Evolutionary conservation across 2,113 vertebrate species (phyloP).

Genomic region (Hystrix brachyura): DNA sequence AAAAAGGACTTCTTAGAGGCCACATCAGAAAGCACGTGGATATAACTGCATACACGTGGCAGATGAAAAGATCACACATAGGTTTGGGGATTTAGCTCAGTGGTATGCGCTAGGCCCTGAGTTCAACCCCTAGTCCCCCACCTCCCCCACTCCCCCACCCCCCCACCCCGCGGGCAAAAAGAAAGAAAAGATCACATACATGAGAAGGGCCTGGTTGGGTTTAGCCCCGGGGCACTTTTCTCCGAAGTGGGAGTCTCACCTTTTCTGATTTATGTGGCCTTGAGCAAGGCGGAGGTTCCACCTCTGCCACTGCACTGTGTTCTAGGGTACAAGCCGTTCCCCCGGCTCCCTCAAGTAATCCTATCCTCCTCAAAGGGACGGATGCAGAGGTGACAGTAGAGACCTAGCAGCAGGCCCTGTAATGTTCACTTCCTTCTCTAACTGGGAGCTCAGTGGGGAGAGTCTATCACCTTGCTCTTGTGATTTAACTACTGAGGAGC

Average conservation of each 20-base stretch:
- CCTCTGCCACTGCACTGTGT: neutral
- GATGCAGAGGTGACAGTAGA: neutral
- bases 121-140: too few relatives aligned
- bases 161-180: too few relatives aligned
- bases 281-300: rapidly evolving
- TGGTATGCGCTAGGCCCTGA: too few relatives aligned
- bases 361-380: neutral
- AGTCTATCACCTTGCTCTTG: neutral
- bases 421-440: rapidly evolving
- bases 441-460: neutral
- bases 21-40: neutral
- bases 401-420: neutral
- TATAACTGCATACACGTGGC: rapidly evolving
- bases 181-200: neutral
- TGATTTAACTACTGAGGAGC: neutral
- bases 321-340: neutral
- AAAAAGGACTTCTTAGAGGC: neutral
- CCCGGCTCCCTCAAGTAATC: neutral
- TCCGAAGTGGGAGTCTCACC: neutral
- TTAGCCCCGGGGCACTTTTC: rapidly evolving
- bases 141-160: too few relatives aligned
- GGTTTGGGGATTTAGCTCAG: too few relatives aligned
- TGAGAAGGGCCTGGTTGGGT: neutral
- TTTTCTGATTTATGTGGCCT: too few relatives aligned
- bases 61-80: neutral